A percentile compares a stretch with the other conserved stretches of the same genome.
phyloP scores from a whole-genome alignment of 2,113 vertebrate species.

The Carettochelys insculpta region DNA sequence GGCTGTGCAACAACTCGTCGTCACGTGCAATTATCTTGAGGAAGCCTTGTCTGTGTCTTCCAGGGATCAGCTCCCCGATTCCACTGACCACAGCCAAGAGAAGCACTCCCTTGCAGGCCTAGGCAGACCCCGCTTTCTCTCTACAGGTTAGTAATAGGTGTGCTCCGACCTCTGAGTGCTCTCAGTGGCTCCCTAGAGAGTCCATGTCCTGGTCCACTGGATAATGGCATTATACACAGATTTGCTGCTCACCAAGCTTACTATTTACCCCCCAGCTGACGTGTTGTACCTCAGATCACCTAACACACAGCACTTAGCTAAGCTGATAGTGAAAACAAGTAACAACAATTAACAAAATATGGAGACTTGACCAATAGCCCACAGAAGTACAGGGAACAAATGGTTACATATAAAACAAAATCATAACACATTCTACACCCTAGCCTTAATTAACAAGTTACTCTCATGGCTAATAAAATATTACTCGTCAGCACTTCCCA shows the following conservation, averaged over 20 bases:
- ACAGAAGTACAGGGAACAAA: background rate
- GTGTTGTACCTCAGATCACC: background rate
- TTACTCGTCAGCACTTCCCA: background rate
- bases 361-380: background rate
- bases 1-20: background rate
- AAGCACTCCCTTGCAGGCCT: background rate
- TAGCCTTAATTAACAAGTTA: background rate
- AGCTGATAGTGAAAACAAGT: background rate
- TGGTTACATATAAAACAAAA: background rate
- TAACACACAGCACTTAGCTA: background rate
- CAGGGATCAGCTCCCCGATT: background rate
- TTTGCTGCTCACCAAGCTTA: background rate
- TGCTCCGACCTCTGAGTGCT: background rate
- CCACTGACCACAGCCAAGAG: background rate
- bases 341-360: background rate
- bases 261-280: background rate
- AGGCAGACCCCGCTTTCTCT: background rate
- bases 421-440: background rate
- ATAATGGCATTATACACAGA: background rate
- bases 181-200: background rate
- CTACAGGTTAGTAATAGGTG: background rate
- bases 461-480: background rate
- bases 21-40: background rate
- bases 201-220: background rate
- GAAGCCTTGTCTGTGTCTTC: background rate